Percentiles rank a stretch among this genome's conserved stretches.
These are phyloP conservation scores for Tryphoninae sp. DNA, from an alignment of 2,888 invertebrate species.

Conservation along the genomic window DNA sequence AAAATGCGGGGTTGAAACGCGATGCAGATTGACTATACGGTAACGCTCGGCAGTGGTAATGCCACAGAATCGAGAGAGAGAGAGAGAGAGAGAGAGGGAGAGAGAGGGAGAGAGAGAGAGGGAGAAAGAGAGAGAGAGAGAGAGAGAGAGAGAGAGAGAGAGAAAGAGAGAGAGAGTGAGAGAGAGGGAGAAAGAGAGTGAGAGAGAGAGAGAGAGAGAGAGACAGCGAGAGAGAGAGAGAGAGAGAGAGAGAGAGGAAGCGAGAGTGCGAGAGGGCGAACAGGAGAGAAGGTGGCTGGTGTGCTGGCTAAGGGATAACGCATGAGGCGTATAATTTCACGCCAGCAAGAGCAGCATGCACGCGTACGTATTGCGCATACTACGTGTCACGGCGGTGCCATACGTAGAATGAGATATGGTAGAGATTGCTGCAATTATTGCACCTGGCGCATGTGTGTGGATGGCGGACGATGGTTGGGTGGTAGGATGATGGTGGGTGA, in stretches of 20 bases:
- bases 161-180: conserved; percentile 6
- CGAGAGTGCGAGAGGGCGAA: conserved; percentile 13
- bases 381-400: conserved; percentile 67
- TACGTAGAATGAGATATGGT: conserved; percentile 71
- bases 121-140: too few species aligned
- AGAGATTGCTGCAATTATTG: conserved; percentile 67
- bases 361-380: conserved; percentile 70
- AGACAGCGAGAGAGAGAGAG: conserved; percentile 13
- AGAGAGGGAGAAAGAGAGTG: conserved; percentile 9
- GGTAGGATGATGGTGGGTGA: neutral
- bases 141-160: conserved; percentile 4
- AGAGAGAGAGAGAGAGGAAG: neutral
- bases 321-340: conserved; percentile 74
- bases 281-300: conserved; percentile 18
- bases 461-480: neutral
- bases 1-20: conserved; percentile 35
- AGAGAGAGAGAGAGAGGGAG: conserved; percentile 9
- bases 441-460: conserved; percentile 62
- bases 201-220: conserved; percentile 8
- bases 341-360: conserved; percentile 70
- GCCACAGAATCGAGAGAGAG: conserved; percentile 14
- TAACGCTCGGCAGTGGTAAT: conserved; percentile 8
- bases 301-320: conserved; percentile 58
- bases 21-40: conserved; percentile 47
- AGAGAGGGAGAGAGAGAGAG: neutral